phyloP scores from a whole-genome alignment of 35 echinoderm and acorn worm genomes.

The Lytechinus variegatus region DNA sequence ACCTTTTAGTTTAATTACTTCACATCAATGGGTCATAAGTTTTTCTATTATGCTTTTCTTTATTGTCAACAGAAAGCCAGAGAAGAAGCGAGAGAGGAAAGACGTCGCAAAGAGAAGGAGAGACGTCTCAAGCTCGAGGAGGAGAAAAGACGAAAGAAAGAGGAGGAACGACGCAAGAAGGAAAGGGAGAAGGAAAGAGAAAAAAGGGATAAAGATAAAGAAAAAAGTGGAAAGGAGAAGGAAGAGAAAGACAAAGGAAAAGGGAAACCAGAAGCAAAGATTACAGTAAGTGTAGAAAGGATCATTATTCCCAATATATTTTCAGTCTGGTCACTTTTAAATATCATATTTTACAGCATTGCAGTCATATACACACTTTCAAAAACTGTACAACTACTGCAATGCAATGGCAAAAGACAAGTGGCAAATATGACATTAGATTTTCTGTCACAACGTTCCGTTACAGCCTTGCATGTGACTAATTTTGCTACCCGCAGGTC shows the following conservation, averaged over 20 bases:
- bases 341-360: too few relatives aligned
- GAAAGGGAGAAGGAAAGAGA: slow-evolving; percentile 9
- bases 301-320: too few relatives aligned
- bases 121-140: slow-evolving; percentile 15
- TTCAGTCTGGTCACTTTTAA: too few relatives aligned
- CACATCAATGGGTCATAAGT: background rate
- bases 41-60: background rate
- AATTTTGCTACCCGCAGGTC: too few relatives aligned
- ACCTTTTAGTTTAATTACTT: too few relatives aligned
- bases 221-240: background rate
- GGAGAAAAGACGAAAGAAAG: slow-evolving; percentile 26
- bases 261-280: background rate
- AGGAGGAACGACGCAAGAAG: background rate
- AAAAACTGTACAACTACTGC: too few relatives aligned
- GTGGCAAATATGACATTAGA: too few relatives aligned
- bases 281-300: background rate
- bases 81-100: slow-evolving; percentile 26
- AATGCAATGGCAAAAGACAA: too few relatives aligned
- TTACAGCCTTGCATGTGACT: too few relatives aligned
- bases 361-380: too few relatives aligned
- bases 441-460: too few relatives aligned
- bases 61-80: background rate
- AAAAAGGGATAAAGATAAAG: background rate
- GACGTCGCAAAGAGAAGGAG: slow-evolving; percentile 8
- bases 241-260: background rate